Percentiles rank a stretch among this genome's conserved stretches.
Conservation (phyloP, 2,113 vertebrate genomes). For the Xiphophorus hellerii region DNA sequence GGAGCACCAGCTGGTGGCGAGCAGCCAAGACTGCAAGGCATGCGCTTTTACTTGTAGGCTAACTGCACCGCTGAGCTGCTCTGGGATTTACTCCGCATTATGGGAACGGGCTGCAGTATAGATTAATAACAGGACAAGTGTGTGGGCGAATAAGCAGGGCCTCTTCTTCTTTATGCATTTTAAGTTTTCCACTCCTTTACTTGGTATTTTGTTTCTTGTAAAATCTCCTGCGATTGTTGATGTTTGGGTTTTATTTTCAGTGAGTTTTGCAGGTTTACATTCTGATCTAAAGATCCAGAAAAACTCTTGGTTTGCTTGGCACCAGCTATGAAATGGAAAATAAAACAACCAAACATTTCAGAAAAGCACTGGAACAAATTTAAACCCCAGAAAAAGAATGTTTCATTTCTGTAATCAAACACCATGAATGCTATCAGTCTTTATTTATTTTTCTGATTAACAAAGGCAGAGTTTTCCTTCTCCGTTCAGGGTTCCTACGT, state of each 20-base stretch:
- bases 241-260: background rate
- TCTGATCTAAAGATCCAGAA: slow-evolving; percentile 5
- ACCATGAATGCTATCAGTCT: background rate
- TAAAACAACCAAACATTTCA: slow-evolving; percentile 18
- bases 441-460: background rate
- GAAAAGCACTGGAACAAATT: background rate
- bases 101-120: slow-evolving; percentile 62
- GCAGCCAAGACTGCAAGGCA: slow-evolving; percentile 73
- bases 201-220: background rate
- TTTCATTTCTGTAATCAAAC: background rate
- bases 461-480: background rate
- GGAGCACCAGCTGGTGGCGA: slow-evolving; percentile 75
- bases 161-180: slow-evolving; percentile 16
- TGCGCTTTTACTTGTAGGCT: slow-evolving; percentile 65
- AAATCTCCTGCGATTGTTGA: background rate
- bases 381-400: background rate
- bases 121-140: slow-evolving; percentile 68
- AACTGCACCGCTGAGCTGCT: slow-evolving; percentile 62
- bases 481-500: background rate
- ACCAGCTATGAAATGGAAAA: slow-evolving; percentile 1
- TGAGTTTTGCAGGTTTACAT: background rate
- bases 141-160: slow-evolving; percentile 54
- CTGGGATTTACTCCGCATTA: slow-evolving; percentile 65
- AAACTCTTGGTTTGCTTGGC: background rate
- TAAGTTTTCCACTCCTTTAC: slow-evolving; percentile 10